These are phyloP conservation scores for Noturus placidus DNA, from an alignment of 2,113 vertebrate genomes.

Conservation along the genomic window DNA sequence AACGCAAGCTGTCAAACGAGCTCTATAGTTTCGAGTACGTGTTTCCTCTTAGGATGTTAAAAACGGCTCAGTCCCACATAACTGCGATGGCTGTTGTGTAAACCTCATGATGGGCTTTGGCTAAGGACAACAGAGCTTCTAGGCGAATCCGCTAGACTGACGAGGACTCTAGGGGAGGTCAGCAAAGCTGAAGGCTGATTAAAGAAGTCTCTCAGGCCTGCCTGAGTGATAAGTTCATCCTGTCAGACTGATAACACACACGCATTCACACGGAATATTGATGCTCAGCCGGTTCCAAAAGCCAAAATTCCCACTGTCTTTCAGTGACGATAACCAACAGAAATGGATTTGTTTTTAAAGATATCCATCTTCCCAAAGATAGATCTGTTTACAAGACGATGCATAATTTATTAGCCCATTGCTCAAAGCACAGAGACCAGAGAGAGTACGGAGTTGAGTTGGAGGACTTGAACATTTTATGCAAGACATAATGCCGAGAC, in stretches of 20 bases:
- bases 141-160: neutral
- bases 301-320: neutral
- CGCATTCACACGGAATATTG: neutral
- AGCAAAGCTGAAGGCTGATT: constrained; percentile 23
- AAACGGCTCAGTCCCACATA: neutral
- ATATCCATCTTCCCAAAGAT: neutral
- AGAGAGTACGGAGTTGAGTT: neutral
- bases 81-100: neutral
- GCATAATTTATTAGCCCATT: neutral
- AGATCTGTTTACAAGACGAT: neutral
- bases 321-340: too few relatives aligned
- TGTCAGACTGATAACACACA: constrained; percentile 35
- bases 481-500: neutral
- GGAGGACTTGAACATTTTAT: neutral
- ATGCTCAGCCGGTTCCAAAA: neutral
- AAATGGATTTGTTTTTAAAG: too few relatives aligned
- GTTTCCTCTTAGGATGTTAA: constrained; percentile 15
- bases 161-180: constrained; percentile 10
- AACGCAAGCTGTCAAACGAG: neutral
- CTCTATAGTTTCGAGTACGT: neutral
- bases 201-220: constrained; percentile 3
- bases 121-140: constrained; percentile 19
- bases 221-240: constrained; percentile 41
- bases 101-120: constrained; percentile 17
- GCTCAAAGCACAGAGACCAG: neutral